Conservation (phyloP, 2,797 vertebrate species). For the Eurystomus glaucurus region DNA sequence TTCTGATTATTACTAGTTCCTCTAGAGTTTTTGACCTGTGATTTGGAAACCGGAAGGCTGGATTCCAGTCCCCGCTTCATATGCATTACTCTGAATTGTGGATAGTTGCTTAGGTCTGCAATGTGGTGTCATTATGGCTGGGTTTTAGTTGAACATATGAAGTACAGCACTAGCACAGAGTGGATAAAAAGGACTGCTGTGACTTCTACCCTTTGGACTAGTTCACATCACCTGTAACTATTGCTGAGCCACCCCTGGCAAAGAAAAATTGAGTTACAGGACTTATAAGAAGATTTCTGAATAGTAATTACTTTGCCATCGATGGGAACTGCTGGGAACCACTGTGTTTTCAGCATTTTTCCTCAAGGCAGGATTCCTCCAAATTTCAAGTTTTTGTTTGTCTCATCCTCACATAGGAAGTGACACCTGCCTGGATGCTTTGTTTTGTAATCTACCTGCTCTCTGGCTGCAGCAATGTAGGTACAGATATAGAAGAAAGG, state of each 20-base stretch:
- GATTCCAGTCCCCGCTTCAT: neutral
- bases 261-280: neutral
- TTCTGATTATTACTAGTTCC: neutral
- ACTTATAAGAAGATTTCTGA: neutral
- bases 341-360: neutral
- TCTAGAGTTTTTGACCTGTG: neutral
- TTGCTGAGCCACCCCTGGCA: neutral
- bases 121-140: neutral
- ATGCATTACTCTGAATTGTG: neutral
- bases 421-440: neutral
- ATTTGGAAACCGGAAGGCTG: neutral
- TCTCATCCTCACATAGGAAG: neutral
- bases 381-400: neutral
- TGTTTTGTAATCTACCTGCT: constrained; percentile 14
- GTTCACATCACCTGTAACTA: neutral
- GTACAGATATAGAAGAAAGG: neutral
- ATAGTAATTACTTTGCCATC: neutral
- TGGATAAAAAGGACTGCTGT: neutral
- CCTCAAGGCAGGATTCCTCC: neutral
- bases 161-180: neutral
- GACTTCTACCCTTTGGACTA: neutral
- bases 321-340: neutral
- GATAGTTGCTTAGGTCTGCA: neutral
- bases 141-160: neutral
- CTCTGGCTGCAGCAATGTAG: neutral